A percentile compares a stretch with the other conserved stretches of the same genome.
Conservation (phyloP, 2,797 vertebrate species). For the Ciconia nigra region DNA sequence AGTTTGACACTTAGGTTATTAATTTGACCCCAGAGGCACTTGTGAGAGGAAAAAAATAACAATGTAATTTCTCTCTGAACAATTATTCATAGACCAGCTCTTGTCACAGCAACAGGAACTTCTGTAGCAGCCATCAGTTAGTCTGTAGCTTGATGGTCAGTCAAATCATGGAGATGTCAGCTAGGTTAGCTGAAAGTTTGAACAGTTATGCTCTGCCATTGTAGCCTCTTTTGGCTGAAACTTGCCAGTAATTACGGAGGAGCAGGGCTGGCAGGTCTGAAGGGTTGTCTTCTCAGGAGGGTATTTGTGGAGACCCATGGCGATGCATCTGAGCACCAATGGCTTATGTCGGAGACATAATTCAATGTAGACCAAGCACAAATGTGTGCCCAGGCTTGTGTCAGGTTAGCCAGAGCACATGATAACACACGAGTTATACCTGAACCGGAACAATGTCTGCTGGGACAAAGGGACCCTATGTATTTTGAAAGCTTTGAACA, state of each 20-base stretch:
- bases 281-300: neutral
- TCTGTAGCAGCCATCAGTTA: neutral
- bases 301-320: neutral
- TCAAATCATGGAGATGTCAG: neutral
- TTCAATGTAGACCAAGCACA: neutral
- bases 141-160: neutral
- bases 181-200: neutral
- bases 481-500: neutral
- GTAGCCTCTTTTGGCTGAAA: neutral
- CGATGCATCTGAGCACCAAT: neutral
- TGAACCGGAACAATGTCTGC: neutral
- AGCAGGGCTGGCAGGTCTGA: neutral
- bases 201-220: neutral
- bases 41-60: neutral
- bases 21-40: neutral
- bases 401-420: neutral
- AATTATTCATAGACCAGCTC: neutral
- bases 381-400: neutral
- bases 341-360: neutral
- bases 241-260: neutral
- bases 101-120: neutral
- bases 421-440: neutral
- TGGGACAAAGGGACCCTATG: neutral
- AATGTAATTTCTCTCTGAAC: neutral
- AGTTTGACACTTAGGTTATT: slow-evolving; percentile 21